phyloP scores from a whole-genome alignment of 1,140 invertebrate genomes.

The Subanguina moxae region DNA sequence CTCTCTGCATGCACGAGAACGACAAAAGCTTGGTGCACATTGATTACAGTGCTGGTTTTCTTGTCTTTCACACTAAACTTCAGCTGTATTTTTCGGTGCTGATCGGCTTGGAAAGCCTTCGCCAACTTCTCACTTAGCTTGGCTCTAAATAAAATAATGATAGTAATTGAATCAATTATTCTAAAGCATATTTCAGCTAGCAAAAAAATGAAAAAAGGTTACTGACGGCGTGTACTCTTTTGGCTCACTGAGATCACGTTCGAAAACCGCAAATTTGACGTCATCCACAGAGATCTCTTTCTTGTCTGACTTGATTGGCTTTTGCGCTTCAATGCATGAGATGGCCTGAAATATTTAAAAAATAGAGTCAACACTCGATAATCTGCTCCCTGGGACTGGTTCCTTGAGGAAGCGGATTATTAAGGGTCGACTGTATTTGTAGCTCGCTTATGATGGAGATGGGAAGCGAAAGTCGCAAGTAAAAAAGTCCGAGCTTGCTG shows the following conservation, averaged over 20 bases:
- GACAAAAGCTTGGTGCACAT: slow-evolving; percentile 81
- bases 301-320: neutral
- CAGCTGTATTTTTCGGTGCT: slow-evolving; percentile 79
- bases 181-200: slow-evolving; percentile 9
- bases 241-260: slow-evolving; percentile 78
- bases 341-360: slow-evolving; percentile 5
- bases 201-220: slow-evolving; percentile 3
- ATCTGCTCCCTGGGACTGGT: too few relatives aligned
- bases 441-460: too few relatives aligned
- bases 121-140: slow-evolving; percentile 70
- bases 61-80: slow-evolving; percentile 77
- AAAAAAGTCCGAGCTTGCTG: too few relatives aligned
- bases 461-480: too few relatives aligned
- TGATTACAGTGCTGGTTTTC: slow-evolving; percentile 67
- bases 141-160: slow-evolving; percentile 59
- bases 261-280: slow-evolving; percentile 80
- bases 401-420: too few relatives aligned
- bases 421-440: too few relatives aligned
- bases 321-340: neutral
- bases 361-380: too few relatives aligned
- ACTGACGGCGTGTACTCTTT: slow-evolving; percentile 65
- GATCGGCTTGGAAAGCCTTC: slow-evolving; percentile 72
- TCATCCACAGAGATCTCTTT: slow-evolving; percentile 68
- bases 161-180: slow-evolving; percentile 11
- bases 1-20: slow-evolving; percentile 69